Conservation (phyloP, 2,888 invertebrate species). For the Erebia epiphron region DNA sequence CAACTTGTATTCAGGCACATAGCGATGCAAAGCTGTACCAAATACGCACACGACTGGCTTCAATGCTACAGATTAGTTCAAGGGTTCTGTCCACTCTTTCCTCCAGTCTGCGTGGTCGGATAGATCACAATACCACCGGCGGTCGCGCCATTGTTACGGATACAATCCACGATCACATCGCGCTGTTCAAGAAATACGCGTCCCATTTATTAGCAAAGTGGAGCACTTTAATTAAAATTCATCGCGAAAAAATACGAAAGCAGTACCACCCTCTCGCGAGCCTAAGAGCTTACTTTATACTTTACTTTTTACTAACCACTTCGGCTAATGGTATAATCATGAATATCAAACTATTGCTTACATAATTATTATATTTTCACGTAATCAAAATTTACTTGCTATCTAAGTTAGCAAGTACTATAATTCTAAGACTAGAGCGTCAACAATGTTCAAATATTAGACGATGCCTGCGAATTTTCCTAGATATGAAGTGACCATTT, state of each 20-base stretch:
- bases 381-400: no score
- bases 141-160: slow-evolving; percentile 19
- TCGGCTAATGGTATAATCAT: background rate
- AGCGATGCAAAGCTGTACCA: background rate
- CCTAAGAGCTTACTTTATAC: background rate
- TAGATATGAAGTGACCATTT: no score
- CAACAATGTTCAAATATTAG: no score
- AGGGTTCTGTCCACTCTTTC: background rate
- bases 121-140: slow-evolving; percentile 6
- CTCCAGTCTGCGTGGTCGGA: background rate
- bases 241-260: slow-evolving; percentile 18
- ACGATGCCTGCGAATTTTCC: no score
- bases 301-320: background rate
- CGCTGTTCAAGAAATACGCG: slow-evolving; percentile 24
- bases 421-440: no score
- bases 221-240: slow-evolving; percentile 25
- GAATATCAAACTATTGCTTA: background rate
- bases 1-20: background rate
- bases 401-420: no score
- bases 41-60: background rate
- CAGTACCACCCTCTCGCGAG: background rate
- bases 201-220: slow-evolving; percentile 23
- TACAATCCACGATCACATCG: slow-evolving; percentile 24
- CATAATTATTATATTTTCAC: background rate
- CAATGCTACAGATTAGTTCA: background rate